A percentile compares a stretch with the other conserved stretches of the same genome.
These are phyloP conservation scores for Noctua janthe DNA, from an alignment of 2,888 invertebrate genomes.

Conservation along the genomic window DNA sequence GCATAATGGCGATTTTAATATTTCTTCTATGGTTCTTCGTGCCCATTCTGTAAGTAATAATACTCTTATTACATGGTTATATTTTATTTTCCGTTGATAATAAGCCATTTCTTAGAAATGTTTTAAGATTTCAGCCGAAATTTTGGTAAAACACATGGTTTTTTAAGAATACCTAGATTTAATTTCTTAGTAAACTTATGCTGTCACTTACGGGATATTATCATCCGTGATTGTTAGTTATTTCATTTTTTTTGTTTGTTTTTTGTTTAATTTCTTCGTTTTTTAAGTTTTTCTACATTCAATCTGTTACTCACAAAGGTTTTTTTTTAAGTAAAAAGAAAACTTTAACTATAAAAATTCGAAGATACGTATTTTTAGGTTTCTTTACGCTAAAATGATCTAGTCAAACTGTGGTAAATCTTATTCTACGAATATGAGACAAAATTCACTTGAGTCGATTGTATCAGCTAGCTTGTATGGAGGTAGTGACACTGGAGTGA, in stretches of 20 bases:
- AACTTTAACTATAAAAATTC: too few relatives aligned
- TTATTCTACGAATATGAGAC: too few relatives aligned
- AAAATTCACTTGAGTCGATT: background rate
- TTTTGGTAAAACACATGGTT: conserved; percentile 11
- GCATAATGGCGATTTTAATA: conserved; percentile 91
- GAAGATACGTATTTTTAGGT: too few relatives aligned
- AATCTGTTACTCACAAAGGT: background rate
- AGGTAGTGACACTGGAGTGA: background rate
- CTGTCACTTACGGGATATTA: too few relatives aligned
- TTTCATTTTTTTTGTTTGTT: too few relatives aligned
- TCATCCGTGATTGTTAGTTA: too few relatives aligned
- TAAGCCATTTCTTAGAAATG: conserved; percentile 31
- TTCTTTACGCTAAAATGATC: too few relatives aligned
- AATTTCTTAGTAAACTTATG: background rate
- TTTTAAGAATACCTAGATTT: background rate
- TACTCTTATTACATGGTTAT: conserved; percentile 56
- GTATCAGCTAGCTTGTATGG: accelerated
- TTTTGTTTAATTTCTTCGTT: too few relatives aligned
- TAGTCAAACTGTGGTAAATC: too few relatives aligned
- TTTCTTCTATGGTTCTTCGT: conserved; percentile 92
- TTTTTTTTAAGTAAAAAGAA: background rate
- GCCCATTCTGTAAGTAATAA: conserved; percentile 91
- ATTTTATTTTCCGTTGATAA: conserved; percentile 40
- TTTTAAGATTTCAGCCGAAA: background rate
- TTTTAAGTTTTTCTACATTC: background rate